Percentiles rank a stretch among this genome's conserved stretches.
phyloP scores from a whole-genome alignment of 1,140 invertebrate species.

The Alviniconcha marisindica region DNA sequence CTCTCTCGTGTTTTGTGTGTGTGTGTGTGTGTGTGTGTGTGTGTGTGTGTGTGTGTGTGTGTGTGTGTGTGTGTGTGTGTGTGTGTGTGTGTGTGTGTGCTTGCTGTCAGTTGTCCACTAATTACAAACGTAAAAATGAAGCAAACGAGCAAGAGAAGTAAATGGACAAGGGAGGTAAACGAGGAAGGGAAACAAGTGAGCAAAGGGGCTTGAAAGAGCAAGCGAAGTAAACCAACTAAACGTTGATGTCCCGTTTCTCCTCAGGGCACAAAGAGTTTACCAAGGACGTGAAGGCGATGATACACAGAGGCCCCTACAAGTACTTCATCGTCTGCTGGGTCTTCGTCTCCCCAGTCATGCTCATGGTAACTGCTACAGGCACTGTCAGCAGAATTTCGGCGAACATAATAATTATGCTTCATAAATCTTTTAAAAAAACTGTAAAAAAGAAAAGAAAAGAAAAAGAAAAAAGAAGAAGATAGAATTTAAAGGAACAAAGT shows the following conservation, averaged over 20 bases:
- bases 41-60: too few relatives aligned
- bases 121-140: background rate
- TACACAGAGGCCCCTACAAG: conserved; percentile 35
- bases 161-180: background rate
- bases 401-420: too few relatives aligned
- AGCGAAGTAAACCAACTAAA: background rate
- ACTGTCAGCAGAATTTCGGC: too few relatives aligned
- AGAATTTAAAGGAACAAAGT: too few relatives aligned
- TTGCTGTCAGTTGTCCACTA: background rate
- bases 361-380: conserved; percentile 30
- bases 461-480: too few relatives aligned
- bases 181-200: too few relatives aligned
- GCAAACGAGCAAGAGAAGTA: background rate
- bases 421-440: too few relatives aligned
- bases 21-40: too few relatives aligned
- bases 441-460: too few relatives aligned
- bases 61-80: too few relatives aligned
- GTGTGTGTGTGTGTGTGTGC: background rate
- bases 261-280: conserved; percentile 32
- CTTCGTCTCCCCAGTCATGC: conserved; percentile 35
- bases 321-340: conserved; percentile 41
- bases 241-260: background rate
- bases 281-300: conserved; percentile 36
- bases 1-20: too few relatives aligned
- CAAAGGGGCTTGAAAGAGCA: too few relatives aligned